A percentile compares a stretch with the other conserved stretches of the same genome.
phyloP scores from a whole-genome alignment of 2,797 vertebrate genomes.

The Peromyscus nudipes region DNA sequence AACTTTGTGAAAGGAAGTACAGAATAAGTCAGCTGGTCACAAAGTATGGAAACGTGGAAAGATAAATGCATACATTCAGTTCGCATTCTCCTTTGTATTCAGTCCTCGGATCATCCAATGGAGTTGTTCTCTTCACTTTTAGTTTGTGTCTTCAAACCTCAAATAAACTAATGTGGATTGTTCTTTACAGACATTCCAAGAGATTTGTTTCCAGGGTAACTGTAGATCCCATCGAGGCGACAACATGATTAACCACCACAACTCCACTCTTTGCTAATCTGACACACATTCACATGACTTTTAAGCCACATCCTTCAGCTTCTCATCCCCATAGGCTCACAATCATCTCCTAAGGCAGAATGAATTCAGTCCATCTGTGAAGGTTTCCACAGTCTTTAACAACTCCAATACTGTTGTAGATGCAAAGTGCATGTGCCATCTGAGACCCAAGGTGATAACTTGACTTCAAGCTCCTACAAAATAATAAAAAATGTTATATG shows the following conservation, averaged over 20 bases:
- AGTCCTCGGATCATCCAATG: too few species aligned
- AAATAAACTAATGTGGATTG: background rate
- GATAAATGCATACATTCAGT: too few species aligned
- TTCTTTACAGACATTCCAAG: background rate
- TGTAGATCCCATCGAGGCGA: background rate
- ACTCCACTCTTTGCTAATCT: background rate
- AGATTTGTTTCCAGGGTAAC: background rate
- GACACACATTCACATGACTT: background rate
- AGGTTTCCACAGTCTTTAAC: background rate
- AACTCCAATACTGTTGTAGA: background rate
- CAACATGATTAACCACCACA: background rate
- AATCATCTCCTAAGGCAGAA: background rate
- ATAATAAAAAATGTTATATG: too few species aligned
- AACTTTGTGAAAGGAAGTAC: too few species aligned
- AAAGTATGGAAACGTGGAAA: too few species aligned
- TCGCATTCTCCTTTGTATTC: too few species aligned
- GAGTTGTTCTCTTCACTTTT: background rate
- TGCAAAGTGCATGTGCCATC: too few species aligned
- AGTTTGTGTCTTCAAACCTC: background rate
- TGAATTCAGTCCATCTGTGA: background rate
- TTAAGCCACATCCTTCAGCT: background rate
- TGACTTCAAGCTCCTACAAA: too few species aligned
- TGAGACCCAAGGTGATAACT: too few species aligned
- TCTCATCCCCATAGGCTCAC: background rate
- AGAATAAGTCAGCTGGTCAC: too few species aligned